Evolutionary conservation across 2,797 vertebrate species (phyloP), one percentile per base, ranked within the genome.

Genomic region (Acrossocheilus fasciatus): DNA sequence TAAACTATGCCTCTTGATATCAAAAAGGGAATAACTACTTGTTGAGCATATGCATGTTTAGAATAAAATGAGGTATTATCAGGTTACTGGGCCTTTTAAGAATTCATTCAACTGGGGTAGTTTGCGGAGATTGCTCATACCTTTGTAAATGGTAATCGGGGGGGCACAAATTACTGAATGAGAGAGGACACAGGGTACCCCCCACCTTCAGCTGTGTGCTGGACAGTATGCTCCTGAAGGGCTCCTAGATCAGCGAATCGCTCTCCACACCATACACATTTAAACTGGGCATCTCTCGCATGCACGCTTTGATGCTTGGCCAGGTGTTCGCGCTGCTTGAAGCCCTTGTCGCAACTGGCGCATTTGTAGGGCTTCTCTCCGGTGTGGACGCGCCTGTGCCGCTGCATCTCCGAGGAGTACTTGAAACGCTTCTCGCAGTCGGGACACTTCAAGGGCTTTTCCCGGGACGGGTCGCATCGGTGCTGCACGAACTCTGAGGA

Each of bases 371-470:
- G 98, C 90, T 99, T 99, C 94, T 99, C 98, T 0, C 98, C 98
- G 0, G 98, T 98, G 93, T 99, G 98, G 18, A 98, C 97, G 0
- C 98, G 96, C 80, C 97, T 93, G 93, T 99, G 98, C 17, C 98
- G 95, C 94, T 98, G 97, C 94, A 99, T 94, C 95, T 99, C 98
- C 0, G 98, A 99, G 0, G 97, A 96, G 41, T 99, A 99, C 91
- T 99, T 99, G 93, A 99, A 99, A 59, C 98, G 97, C 91, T 98
- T 98, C 89, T 99, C 98, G 12, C 98, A 99, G 91, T 99, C 98
- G 0, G 97, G 96, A 92, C 98, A 99, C 93, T 98, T 98, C 54
- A 99, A 96, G 0, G 98, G 98, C 92, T 98, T 99, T 91, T 99
- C 98, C 0, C 98, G 96, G 6, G 97, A 96, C 0, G 98, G 98